Percentiles rank a stretch among this genome's conserved stretches.
Conservation (phyloP, 2,797 vertebrate species). For the Mastacembelus armatus region DNA sequence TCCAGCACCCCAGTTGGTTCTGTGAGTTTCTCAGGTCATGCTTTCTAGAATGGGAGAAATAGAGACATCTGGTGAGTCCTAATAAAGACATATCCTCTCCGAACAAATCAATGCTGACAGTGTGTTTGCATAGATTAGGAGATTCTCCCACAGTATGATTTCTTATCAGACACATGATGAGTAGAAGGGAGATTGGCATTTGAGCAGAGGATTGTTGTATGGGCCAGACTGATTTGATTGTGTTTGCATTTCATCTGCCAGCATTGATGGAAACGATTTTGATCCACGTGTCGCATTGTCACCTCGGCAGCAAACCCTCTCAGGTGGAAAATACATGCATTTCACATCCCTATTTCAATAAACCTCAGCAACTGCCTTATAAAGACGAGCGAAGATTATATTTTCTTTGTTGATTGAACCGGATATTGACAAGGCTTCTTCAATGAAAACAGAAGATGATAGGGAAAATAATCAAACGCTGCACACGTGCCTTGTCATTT, state of each 20-base stretch:
- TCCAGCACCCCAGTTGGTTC: conserved; percentile 52
- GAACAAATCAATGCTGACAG: conserved; percentile 85
- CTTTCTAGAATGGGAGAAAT: conserved; percentile 44
- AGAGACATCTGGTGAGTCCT: conserved; percentile 70
- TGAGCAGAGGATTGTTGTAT: conserved; percentile 68
- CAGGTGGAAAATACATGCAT: conserved; percentile 82
- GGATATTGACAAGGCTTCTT: conserved; percentile 64
- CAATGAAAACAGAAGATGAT: conserved; percentile 56
- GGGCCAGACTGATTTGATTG: conserved; percentile 79
- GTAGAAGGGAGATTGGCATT: conserved; percentile 79
- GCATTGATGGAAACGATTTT: conserved; percentile 80
- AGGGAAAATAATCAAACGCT: conserved; percentile 41
- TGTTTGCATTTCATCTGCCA: conserved; percentile 83
- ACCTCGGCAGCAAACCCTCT: conserved; percentile 69
- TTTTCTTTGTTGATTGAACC: conserved; percentile 77
- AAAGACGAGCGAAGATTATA: conserved; percentile 70
- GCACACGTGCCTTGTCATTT: conserved; percentile 36
- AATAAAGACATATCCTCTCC: conserved; percentile 83
- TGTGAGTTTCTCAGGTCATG: conserved; percentile 54
- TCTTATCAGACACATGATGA: conserved; percentile 80
- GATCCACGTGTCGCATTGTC: conserved; percentile 67
- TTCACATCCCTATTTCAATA: conserved; percentile 80
- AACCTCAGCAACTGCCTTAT: conserved; percentile 63
- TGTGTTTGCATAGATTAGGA: conserved; percentile 85
- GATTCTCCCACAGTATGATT: conserved; percentile 79